A percentile compares a stretch with the other conserved stretches of the same genome.
These are phyloP conservation scores for Zaprionus vittiger DNA, from an alignment of 1,140 invertebrate species.

Conservation along the genomic window DNA sequence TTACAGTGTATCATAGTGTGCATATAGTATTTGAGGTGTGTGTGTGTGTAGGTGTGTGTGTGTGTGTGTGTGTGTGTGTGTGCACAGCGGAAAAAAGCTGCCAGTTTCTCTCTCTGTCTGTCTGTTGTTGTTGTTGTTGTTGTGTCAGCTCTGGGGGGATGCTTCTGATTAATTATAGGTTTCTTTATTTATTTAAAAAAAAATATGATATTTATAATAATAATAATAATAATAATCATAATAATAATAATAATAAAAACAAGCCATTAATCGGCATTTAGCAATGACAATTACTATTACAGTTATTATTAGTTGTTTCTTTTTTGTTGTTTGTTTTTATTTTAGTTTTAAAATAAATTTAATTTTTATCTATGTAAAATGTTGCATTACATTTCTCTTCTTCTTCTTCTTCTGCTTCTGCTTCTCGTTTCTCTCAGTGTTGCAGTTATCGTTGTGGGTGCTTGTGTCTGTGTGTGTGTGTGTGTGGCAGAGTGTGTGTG, in stretches of 20 bases:
- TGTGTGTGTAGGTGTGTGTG: conserved; percentile 9
- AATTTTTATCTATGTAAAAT: conserved; percentile 48
- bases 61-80: conserved; percentile 13
- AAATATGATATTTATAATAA: conserved; percentile 32
- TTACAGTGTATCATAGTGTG: conserved; percentile 11
- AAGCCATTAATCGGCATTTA: conserved; percentile 43
- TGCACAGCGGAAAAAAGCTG: conserved; percentile 33
- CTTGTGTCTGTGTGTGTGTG: neutral
- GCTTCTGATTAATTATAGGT: conserved; percentile 23
- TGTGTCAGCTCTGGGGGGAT: conserved; percentile 14
- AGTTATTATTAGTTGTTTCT: conserved; percentile 42
- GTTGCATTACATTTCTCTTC: conserved; percentile 42
- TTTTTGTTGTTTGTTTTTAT: conserved; percentile 19
- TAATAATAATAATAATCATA: conserved; percentile 38
- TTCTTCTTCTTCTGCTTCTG: conserved; percentile 11
- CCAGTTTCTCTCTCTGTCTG: conserved; percentile 15
- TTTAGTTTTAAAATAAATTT: conserved; percentile 47
- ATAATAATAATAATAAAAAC: conserved; percentile 55
- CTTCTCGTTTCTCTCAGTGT: neutral
- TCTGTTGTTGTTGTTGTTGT: neutral
- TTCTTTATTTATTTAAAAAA: conserved; percentile 38
- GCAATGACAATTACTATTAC: conserved; percentile 53
- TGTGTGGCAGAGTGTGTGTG: neutral
- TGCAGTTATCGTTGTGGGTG: conserved; percentile 14
- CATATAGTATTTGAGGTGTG: conserved; percentile 5